Base-by-base conservation (phyloP, 2,888 invertebrate species). In the Artemia sp. region DNA sequence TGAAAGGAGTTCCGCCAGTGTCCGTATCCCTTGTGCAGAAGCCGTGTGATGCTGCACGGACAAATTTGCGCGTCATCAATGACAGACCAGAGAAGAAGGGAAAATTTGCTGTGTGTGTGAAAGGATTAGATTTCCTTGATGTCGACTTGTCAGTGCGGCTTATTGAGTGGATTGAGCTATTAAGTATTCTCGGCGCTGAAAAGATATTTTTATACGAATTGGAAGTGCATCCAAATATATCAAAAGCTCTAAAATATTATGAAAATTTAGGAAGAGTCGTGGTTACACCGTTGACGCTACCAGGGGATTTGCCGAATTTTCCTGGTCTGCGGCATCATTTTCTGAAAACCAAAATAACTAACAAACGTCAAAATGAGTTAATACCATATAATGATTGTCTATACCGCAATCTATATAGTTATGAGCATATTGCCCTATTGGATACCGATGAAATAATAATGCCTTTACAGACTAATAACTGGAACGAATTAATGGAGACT, bases 371-470 rank as follows among this genome's bases (percentile, higher is more conserved):
- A 78, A 92, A 93, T 80, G 95, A 95, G 80, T 83, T 95, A 72
- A 90, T 95, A 75, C 93, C 94, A 12, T 95, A 95, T 82, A 95
- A 95, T 79, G 95, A 95, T 79, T 95, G 95, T 77, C 83, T 95
- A 70, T 94, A 94, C 81, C 87, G 90, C 77, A 89, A 94, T 77
- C 85, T 94, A 81, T 90, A 92, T 78, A 83, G 87, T 73, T 94
- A 93, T 79, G 85, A 89, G 73, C 92, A 90, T 80, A 86, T 93
- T 70, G 90, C 90, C n/a, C 81, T 95, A 71, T 82, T 94, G 69
- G 95, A 95, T 78, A 89, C 92, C 73, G 95, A 95, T 80, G 95
- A 95, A 80, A 89, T 93, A 70, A 92, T 95, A 74, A 91, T 95
- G 85, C 94, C 94, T 9, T 81, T 88, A 74, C 84, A 86, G 74